A percentile compares a stretch with the other conserved stretches of the same genome.
These are phyloP conservation scores for Choloepus didactylus DNA, from an alignment of 2,797 vertebrate species.

Conservation along the genomic window DNA sequence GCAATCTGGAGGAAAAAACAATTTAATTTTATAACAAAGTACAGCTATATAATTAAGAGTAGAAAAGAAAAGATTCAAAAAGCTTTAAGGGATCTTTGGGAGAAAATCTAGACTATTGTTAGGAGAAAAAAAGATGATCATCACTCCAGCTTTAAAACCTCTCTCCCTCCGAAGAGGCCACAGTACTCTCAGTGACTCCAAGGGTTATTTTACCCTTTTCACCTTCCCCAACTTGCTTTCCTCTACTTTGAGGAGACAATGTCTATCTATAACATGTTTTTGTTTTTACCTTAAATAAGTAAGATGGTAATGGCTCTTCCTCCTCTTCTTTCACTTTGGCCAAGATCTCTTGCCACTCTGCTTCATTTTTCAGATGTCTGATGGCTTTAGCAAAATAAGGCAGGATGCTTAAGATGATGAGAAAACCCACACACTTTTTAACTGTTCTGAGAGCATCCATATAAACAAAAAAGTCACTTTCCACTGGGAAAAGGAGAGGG, in stretches of 20 bases:
- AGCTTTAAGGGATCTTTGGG: background rate
- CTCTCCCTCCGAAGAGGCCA: background rate
- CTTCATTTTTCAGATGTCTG: slow-evolving; percentile 91
- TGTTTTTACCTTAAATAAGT: slow-evolving; percentile 94
- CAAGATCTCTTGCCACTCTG: slow-evolving; percentile 95
- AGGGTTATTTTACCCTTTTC: background rate
- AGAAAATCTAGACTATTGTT: slow-evolving; percentile 14
- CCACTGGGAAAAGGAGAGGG: background rate
- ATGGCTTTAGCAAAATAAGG: slow-evolving; percentile 90
- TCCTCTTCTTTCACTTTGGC: slow-evolving; percentile 91
- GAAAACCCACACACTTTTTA: slow-evolving; percentile 1
- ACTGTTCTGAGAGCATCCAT: slow-evolving; percentile 27
- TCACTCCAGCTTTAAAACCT: background rate
- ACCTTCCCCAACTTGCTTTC: background rate
- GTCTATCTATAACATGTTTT: background rate
- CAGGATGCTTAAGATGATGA: slow-evolving; percentile 52
- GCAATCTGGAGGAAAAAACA: slow-evolving; percentile 20
- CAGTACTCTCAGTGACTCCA: too few species aligned
- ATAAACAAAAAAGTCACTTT: slow-evolving; percentile 48
- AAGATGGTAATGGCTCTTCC: slow-evolving; percentile 93
- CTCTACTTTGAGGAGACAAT: background rate
- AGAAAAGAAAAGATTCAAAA: slow-evolving; percentile 39
- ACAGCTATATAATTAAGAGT: background rate
- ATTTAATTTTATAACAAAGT: slow-evolving; percentile 52
- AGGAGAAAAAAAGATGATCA: background rate